Conservation (phyloP, 2,797 vertebrate genomes). For the Epinephelus malabaricus region DNA sequence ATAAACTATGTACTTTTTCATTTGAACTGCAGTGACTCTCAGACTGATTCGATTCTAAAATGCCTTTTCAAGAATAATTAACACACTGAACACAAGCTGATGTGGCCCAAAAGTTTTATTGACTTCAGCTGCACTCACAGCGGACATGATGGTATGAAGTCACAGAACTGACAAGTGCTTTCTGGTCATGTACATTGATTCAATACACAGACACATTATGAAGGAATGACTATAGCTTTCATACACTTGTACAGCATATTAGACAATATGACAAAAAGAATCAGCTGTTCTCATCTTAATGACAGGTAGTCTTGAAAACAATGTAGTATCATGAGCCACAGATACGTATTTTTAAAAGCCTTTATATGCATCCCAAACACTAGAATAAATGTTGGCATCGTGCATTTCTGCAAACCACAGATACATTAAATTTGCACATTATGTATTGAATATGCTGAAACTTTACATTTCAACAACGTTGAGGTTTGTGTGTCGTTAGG, state of each 20-base stretch:
- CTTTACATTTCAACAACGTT: too few relatives aligned
- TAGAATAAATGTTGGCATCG: too few relatives aligned
- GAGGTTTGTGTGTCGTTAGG: too few relatives aligned
- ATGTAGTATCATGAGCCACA: too few relatives aligned
- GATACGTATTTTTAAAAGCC: background rate
- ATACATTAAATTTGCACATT: too few relatives aligned
- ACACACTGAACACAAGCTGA: constrained; percentile 3
- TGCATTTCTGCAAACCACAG: too few relatives aligned
- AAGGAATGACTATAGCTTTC: background rate
- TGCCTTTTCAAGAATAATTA: background rate
- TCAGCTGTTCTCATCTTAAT: background rate
- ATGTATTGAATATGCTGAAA: too few relatives aligned
- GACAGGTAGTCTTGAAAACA: background rate
- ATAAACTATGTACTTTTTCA: background rate
- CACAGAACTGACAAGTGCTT: background rate
- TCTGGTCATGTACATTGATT: background rate
- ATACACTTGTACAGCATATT: background rate
- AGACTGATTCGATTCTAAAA: background rate
- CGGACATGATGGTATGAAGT: background rate
- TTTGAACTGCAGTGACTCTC: too few relatives aligned
- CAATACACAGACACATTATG: background rate
- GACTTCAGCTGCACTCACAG: background rate
- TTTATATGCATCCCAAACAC: too few relatives aligned
- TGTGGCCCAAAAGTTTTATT: constrained; percentile 1
- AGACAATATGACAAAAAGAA: background rate